Evolutionary conservation across 2,888 invertebrate species (phyloP), one percentile per base, ranked within the genome.

Genomic region (Eristalis intricaria): DNA sequence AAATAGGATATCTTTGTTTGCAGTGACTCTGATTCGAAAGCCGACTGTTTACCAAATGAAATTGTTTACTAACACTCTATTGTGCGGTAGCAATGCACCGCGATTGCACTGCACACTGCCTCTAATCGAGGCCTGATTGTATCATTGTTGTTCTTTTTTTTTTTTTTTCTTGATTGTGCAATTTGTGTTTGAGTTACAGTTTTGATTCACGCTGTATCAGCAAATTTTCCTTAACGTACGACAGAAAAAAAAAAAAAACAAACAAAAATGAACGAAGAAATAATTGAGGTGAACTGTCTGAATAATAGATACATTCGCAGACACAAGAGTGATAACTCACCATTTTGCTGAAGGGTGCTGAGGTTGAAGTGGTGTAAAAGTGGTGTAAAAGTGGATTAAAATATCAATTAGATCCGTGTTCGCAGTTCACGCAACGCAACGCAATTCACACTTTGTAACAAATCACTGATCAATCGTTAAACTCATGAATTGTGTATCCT

Each of bases 41-140:
- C 38, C 26, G 32, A 71, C 56, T n/a, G 29, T 65, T 29, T 26
- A 63, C 43, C 61, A 68, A 85, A 81, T 76, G 68, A 68, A 76
- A 60, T 68, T 71, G 35, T 85, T 85, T 85, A 85, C 73, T 81
- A 85, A 85, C 85, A 85, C 77, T 73, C 35, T 60, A 73, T 40
- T 80, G 35, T 23, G 8, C 7, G 38, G 29, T 58, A 68, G 22
- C 40, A 81, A 76, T 64, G 68, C n/a, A 82, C 69, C 61, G 56
- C 22, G 63, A 29, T 58, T 8, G 68, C 38, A 13, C 11, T 26
- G 29, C 63, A n/a, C 50, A 65, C 23, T 40, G 60, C 69, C 69
- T 66, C 56, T 69, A 63, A 29, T 11, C 58, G 38, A 81, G 73
- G 71, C 81, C 76, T 63, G 65, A 86, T 73, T 50, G 50, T 50